Conservation (phyloP, 2,888 invertebrate genomes). For the Dolichomitus sp. region DNA sequence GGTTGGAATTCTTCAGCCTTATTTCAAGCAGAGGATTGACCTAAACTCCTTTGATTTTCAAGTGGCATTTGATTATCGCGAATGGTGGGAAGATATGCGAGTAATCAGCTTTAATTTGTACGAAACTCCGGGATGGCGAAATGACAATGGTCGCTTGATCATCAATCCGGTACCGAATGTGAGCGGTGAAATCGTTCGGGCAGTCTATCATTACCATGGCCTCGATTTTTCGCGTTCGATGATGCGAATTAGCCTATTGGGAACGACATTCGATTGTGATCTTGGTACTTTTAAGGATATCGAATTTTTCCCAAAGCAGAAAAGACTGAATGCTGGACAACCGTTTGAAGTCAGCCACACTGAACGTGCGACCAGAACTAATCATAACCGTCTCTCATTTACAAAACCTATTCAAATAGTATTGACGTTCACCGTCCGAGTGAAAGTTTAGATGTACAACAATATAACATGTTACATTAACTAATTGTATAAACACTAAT, state of each 20-base stretch:
- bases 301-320: background rate
- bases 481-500: background rate
- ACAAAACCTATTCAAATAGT: background rate
- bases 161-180: background rate
- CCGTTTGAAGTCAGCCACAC: conserved; percentile 11
- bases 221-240: background rate
- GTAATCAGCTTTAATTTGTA: conserved; percentile 17
- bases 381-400: background rate
- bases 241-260: background rate
- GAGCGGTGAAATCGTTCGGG: conserved; percentile 2
- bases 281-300: background rate
- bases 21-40: conserved; percentile 8
- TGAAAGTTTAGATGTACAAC: background rate
- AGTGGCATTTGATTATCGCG: conserved; percentile 16
- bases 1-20: background rate
- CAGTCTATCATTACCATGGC: background rate
- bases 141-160: background rate
- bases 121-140: background rate
- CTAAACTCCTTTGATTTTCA: background rate
- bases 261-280: conserved; percentile 1
- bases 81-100: conserved; percentile 19
- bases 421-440: conserved; percentile 8
- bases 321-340: conserved; percentile 1
- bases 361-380: conserved; percentile 1
- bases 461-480: too few relatives aligned